Evolutionary conservation across 2,797 vertebrate species (phyloP), one percentile per base, ranked within the genome.

Genomic region (Ficedula albicollis): DNA sequence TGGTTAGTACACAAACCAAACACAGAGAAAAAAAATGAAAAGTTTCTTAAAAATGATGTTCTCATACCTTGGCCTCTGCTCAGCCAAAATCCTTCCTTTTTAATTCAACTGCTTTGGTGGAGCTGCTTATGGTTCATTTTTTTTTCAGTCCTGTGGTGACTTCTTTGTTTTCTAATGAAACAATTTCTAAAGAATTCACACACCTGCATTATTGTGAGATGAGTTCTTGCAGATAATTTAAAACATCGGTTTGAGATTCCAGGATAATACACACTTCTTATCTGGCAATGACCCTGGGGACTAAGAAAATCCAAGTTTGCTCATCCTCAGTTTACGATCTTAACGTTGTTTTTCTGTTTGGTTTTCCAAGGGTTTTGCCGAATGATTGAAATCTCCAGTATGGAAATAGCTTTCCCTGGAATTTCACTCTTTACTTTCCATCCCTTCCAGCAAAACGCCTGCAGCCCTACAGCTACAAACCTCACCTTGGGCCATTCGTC

Each of bases 51-150:
- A 43, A 70, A 51, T 38, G 1, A 6, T 64, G 36, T 76, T 74
- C 51, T 87, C 59, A 16, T 69, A 21, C 62, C 58, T 73, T 63
- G 19, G 72, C 64, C n/a, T 66, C n/a, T 0, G 0, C 72, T 80
- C 58, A 56, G 89, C 87, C 96, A 64, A 93, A 91, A 84, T 23
- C 63, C 63, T 70, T 72, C 79, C 68, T 86, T 84, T 88, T 86
- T 76, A 23, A 84, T 75, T 95, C 64, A 73, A 2, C 56, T 0
- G 0, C 59, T 89, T 86, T 69, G 56, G 56, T 77, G 56, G 49
- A 69, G 41, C 41, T 30, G 12, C 79, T 92, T 63, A 73, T 41
- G 56, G 27, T 17, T n/a, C n/a, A n/a, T 39, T 36, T 25, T 51
- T 52, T 75, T 73, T 64, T 38, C 64, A 48, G 43, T 36, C 56